Conservation (phyloP, 2,797 vertebrate species). For the Psittacula echo region DNA sequence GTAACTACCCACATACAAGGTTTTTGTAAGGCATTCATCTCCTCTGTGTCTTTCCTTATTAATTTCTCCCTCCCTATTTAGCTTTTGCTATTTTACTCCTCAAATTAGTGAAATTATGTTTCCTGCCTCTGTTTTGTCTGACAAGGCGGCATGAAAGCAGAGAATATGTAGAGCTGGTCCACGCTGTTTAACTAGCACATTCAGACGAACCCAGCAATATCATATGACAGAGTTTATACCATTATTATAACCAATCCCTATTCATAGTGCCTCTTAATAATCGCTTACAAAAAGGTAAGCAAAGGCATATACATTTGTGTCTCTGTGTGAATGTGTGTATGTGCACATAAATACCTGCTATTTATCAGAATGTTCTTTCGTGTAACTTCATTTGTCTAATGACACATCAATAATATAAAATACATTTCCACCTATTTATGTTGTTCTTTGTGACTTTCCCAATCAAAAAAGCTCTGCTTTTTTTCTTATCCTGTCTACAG, state of each 20-base stretch:
- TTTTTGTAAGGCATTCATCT: not conserved
- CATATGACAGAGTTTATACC: not conserved
- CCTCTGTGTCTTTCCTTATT: not conserved
- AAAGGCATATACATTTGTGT: not conserved
- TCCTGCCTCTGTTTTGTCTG: not conserved
- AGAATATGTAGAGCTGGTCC: not conserved
- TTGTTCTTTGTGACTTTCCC: not conserved
- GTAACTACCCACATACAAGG: not conserved
- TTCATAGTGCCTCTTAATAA: not conserved
- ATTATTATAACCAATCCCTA: not conserved
- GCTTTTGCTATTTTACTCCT: not conserved
- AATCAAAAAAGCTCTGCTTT: not conserved
- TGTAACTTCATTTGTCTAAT: not conserved
- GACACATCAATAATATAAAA: not conserved
- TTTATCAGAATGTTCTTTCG: not conserved
- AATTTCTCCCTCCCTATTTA: not conserved
- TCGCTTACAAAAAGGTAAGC: not conserved
- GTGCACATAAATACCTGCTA: not conserved
- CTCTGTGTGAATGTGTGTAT: not conserved
- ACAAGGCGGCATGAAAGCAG: not conserved
- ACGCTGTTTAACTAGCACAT: constrained; percentile 6
- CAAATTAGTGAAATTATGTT: not conserved
- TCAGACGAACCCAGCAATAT: not conserved
- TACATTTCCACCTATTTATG: not conserved
- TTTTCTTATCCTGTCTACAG: not conserved